These are phyloP conservation scores for Asbolus verrucosus DNA, from an alignment of 1,140 invertebrate species.

Conservation along the genomic window DNA sequence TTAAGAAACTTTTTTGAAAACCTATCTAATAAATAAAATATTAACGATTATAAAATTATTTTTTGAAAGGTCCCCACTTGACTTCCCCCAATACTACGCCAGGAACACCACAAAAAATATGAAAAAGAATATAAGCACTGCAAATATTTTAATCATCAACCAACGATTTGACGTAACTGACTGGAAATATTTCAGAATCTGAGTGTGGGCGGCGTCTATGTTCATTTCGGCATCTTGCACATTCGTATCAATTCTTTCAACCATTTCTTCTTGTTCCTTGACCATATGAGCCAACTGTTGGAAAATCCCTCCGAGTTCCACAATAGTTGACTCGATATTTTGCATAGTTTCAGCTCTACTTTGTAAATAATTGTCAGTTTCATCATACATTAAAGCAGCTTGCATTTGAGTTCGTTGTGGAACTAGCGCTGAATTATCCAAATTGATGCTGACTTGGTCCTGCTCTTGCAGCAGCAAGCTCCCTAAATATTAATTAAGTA, in stretches of 20 bases:
- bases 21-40: conserved; percentile 16
- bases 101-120: conserved; percentile 98
- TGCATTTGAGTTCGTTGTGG: conserved; percentile 67
- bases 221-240: conserved; percentile 96
- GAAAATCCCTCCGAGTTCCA: conserved; percentile 98
- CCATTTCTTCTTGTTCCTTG: conserved; percentile 99
- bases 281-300: conserved; percentile 98
- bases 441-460: conserved; percentile 82
- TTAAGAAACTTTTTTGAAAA: neutral
- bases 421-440: conserved; percentile 69
- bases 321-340: conserved; percentile 98
- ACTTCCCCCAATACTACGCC: conserved; percentile 69
- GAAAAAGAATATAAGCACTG: conserved; percentile 98
- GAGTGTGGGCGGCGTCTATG: conserved; percentile 96
- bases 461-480: conserved; percentile 72
- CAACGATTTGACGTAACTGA: conserved; percentile 97
- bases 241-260: conserved; percentile 98
- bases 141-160: conserved; percentile 99
- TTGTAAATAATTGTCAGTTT: conserved; percentile 90
- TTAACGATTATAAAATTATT: conserved; percentile 16
- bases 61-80: neutral
- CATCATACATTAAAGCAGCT: conserved; percentile 83
- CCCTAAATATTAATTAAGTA: conserved; percentile 51
- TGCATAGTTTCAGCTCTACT: conserved; percentile 98
- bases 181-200: conserved; percentile 98